These are phyloP conservation scores for Eublepharis macularius DNA, from an alignment of 2,113 vertebrate genomes.

Conservation along the genomic window DNA sequence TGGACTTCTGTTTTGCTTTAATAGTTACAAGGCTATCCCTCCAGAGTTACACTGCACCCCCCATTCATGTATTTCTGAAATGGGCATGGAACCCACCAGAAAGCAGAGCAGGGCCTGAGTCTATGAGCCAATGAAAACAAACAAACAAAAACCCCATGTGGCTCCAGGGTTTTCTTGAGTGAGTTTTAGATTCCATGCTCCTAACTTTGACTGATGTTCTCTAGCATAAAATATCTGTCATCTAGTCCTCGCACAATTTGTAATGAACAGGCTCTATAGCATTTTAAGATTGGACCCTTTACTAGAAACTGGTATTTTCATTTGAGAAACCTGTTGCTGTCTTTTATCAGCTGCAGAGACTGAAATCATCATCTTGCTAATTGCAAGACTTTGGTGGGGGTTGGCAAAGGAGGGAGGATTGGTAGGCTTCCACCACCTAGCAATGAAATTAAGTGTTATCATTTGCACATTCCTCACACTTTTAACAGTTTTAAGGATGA, in stretches of 20 bases:
- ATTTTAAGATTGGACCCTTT: background rate
- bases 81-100: too few species aligned
- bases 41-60: too few species aligned
- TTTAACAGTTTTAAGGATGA: background rate
- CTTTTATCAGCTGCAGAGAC: background rate
- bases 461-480: background rate
- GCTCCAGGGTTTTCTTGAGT: too few species aligned
- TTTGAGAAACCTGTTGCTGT: background rate
- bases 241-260: background rate
- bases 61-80: too few species aligned
- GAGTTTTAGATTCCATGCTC: background rate
- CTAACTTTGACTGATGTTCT: background rate
- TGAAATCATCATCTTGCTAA: background rate
- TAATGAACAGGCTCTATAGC: background rate
- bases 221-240: slow-evolving; percentile 24
- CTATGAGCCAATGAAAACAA: too few species aligned
- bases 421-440: background rate
- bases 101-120: too few species aligned
- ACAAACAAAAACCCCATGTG: background rate
- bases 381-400: background rate
- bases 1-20: too few species aligned
- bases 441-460: background rate
- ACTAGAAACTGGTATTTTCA: background rate
- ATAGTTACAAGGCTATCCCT: too few species aligned
- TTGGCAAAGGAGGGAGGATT: too few species aligned